Base-by-base conservation (phyloP, 2,113 vertebrate genomes). In the Stegastes partitus region DNA sequence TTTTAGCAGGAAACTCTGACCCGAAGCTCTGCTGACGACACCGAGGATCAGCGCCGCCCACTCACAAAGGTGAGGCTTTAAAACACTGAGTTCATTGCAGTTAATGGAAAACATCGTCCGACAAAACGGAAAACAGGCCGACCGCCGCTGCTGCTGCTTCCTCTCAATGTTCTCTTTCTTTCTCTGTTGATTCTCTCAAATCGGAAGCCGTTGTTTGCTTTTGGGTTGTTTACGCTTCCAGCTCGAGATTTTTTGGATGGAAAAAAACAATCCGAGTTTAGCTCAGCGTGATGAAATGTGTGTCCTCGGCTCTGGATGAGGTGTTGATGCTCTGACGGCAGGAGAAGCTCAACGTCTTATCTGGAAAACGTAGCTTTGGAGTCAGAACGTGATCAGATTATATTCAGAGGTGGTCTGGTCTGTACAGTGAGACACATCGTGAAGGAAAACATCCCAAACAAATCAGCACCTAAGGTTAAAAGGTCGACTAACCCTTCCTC, bases 11-110 rank as follows among this genome's bases (percentile, higher is more conserved):
- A 73, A 51, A 31, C 28, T 77, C 44, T 74, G 59, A 69, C 11
- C 66, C 39, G 61, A 55, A 70, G 23, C 68, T 79, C 58, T 53
- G 74, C 63, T 70, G 53, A 71, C 25, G 44, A 57, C 62, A 56
- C 55, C 12, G 51, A 69, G 34, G 65, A 49, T 54, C 59, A 22
- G 14, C 68, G 6, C 22, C 7, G 11, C 66, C 74, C 66, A 54
- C 81, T 37, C 51, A 44, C 19, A 44, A 66, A 75, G 61, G 71
- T 75, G 61, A 75, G 51, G 71, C 57, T 57, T 63, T 45, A 1
- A 67, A 66, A 61, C 45, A 10, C 1, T 6, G 59, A 51, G 45
- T 10, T 26, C 5, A 10, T 49, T 56, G 47, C 59, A 47, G 39
- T 71, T 67, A 64, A 50, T 68, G 67, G 44, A 74, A 78, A 49